These are phyloP conservation scores for Eutrigla gurnardus DNA, from an alignment of 2,797 vertebrate genomes.

Conservation along the genomic window DNA sequence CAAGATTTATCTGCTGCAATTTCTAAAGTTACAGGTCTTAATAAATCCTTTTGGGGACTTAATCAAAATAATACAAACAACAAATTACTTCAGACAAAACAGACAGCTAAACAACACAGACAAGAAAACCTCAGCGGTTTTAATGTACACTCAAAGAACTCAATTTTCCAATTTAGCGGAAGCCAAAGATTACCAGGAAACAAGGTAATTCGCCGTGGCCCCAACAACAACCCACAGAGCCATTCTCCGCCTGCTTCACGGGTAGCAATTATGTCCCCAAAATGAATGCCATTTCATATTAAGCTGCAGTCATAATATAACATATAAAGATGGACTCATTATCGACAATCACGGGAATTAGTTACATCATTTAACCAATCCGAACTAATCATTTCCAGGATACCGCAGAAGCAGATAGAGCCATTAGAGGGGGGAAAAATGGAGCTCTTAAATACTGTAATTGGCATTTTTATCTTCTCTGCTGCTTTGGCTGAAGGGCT, in stretches of 20 bases:
- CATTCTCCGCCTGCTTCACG: conserved; percentile 82
- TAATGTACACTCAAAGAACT: conserved; percentile 89
- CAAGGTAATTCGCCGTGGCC: conserved; percentile 91
- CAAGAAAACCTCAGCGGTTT: conserved; percentile 84
- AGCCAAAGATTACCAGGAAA: conserved; percentile 93
- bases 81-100: conserved; percentile 37
- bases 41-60: conserved; percentile 14
- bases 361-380: conserved; percentile 98
- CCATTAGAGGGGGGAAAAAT: conserved; percentile 93
- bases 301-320: conserved; percentile 93
- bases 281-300: conserved; percentile 95
- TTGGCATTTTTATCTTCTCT: conserved; percentile 93
- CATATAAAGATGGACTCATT: conserved; percentile 94
- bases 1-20: conserved; percentile 36
- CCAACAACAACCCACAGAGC: conserved; percentile 88
- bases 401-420: conserved; percentile 94
- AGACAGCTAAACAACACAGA: conserved; percentile 78
- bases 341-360: conserved; percentile 96
- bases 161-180: conserved; percentile 94
- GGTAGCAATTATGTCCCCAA: conserved; percentile 89
- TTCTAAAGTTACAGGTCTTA: conserved; percentile 18
- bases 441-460: conserved; percentile 97
- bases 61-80: conserved; percentile 9
- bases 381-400: conserved; percentile 97
- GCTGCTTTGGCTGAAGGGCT: conserved; percentile 81